Base-by-base conservation (phyloP, 2,113 vertebrate species). In the Toxotes chatareus region DNA sequence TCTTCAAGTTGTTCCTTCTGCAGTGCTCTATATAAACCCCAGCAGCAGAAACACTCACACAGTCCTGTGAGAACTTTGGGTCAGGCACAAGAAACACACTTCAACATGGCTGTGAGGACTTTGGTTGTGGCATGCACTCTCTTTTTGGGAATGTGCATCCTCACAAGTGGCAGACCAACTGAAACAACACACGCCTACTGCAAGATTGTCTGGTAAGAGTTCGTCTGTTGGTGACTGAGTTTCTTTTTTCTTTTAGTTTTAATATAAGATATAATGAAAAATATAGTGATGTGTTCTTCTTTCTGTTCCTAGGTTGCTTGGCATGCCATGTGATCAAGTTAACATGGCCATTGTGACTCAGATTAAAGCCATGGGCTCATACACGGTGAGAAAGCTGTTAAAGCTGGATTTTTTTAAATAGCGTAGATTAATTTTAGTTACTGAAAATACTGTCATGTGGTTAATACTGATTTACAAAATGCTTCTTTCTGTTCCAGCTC, bases 281-380 rank as follows among this genome's bases (percentile, higher is more conserved):
- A 11, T 1, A 11, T 19, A 23, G 10, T 32, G 7, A 16, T 40
- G 10, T 16, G 3, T 71, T 31, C 46, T 0, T 81, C 6, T 6
- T 76, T 76, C 31, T 83, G 7, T 66, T 73, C 16, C 16, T 62
- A 94, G 92, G 89, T 69, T 91, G 70, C 0, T 93, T 32, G 88
- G 65, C 17, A 3, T 89, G 14, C 82, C 83, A 0, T 93, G 91
- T 79, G 5, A 49, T 42, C 65, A 83, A 23, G 86, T 81, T 2
- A 76, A 60, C 55, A 46, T 63, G 7, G 88, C 87, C 73, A 79
- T 93, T 19, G 56, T 90, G 61, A 80, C 76, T n/a, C 83, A 93
- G 66, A 88, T 93, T 8, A 93, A 93, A 82, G 67, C 83, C 27
- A 90, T 89, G 91, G 79, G 69, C 51, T 87, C 88, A 3, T 93